These are phyloP conservation scores for Capreolus pygargus DNA, from an alignment of 2,113 vertebrate genomes.

Conservation along the genomic window DNA sequence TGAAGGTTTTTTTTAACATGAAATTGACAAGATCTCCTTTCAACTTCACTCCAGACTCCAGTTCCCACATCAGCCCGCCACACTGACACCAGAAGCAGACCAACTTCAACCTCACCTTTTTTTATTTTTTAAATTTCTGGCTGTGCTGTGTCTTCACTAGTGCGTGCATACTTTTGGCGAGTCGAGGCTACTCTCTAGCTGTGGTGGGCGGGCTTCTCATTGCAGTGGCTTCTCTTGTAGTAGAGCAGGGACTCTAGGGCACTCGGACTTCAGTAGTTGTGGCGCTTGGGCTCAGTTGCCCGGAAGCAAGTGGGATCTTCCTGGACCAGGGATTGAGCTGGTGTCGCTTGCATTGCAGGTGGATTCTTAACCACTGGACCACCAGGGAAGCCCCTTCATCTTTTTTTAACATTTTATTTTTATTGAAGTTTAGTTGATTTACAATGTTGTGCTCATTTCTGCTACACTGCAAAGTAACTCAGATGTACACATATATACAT, in stretches of 20 bases:
- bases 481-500: neutral
- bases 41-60: neutral
- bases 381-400: neutral
- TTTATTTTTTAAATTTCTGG: neutral
- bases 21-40: neutral
- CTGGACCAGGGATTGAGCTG: neutral
- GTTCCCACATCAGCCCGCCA: neutral
- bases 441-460: neutral
- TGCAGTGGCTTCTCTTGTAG: neutral
- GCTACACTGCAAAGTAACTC: neutral
- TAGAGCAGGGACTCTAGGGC: neutral
- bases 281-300: neutral
- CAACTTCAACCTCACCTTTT: neutral
- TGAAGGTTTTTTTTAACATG: neutral
- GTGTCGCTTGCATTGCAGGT: neutral
- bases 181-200: neutral
- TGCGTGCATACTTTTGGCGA: neutral
- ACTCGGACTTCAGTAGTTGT: neutral
- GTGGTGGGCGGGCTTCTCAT: neutral
- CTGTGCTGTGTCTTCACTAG: neutral
- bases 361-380: neutral
- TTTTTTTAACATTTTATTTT: neutral
- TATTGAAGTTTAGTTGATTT: neutral
- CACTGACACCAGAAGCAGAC: neutral
- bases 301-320: neutral